Conservation (phyloP, 2,113 vertebrate genomes). For the Burhinus oedicnemus region DNA sequence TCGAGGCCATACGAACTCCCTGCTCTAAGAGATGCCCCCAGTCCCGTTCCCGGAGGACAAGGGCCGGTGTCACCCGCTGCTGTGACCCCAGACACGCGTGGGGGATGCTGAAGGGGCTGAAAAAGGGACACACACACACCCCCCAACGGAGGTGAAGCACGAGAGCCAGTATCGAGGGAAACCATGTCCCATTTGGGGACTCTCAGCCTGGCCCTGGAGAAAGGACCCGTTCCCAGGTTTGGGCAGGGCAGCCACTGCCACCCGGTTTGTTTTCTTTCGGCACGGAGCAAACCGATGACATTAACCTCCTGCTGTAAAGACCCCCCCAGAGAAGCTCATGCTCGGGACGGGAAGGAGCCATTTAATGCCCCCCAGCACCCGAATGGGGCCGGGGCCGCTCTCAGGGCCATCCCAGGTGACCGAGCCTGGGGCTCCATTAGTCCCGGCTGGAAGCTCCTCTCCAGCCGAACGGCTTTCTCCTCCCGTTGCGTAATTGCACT, state of each 20-base stretch:
- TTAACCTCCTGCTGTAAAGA: not conserved
- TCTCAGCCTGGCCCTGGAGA: not conserved
- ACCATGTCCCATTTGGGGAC: accelerated
- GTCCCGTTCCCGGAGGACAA: not conserved
- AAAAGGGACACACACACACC: not conserved
- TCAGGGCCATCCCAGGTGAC: not conserved
- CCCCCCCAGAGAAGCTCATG: not conserved
- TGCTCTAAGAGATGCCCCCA: not conserved
- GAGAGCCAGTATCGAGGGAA: accelerated
- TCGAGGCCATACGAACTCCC: accelerated
- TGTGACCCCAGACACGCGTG: not conserved
- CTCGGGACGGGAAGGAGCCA: not conserved
- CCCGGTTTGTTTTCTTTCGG: not conserved
- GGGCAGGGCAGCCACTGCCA: accelerated
- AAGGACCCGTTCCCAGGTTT: not conserved
- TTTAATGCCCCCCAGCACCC: not conserved
- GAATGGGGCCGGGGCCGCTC: not conserved
- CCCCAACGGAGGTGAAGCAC: accelerated
- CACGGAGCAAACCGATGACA: not conserved
- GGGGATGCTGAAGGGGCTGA: not conserved
- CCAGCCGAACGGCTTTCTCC: not conserved
- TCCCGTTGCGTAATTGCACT: not conserved
- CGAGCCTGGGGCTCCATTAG: not conserved
- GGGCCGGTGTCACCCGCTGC: not conserved
- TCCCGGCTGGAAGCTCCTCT: not conserved